Evolutionary conservation across 2,113 vertebrate species (phyloP).

Genomic region (Halichoerus grypus): DNA sequence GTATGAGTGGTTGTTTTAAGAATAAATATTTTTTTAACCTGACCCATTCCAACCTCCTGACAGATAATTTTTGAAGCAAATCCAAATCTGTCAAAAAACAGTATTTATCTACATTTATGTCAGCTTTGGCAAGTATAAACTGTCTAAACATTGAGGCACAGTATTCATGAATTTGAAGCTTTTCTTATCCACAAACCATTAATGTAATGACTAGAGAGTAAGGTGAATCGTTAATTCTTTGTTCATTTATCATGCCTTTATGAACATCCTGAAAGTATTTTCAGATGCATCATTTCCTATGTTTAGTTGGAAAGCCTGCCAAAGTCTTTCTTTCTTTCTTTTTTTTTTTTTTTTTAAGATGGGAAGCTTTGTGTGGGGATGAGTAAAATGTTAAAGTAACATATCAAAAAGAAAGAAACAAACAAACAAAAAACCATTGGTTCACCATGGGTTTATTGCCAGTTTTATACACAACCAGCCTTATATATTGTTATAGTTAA

Average conservation of each 20-base stretch:
- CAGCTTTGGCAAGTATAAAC: constrained; percentile 48
- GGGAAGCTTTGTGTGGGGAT: not conserved
- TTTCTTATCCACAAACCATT: constrained; percentile 52
- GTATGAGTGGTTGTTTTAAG: constrained; percentile 62
- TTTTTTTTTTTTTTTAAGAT: not conserved
- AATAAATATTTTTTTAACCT: constrained; percentile 62
- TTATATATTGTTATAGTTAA: not conserved
- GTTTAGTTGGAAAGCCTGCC: not conserved
- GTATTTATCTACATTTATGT: constrained; percentile 63
- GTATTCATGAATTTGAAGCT: constrained; percentile 27
- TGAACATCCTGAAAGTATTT: constrained; percentile 46
- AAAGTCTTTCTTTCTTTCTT: not conserved
- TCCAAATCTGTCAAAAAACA: constrained; percentile 51
- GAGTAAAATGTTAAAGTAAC: constrained; percentile 50
- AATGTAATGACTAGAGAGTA: constrained; percentile 55
- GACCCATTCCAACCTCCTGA: constrained; percentile 57
- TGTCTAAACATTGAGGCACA: constrained; percentile 67
- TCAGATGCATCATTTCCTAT: not conserved
- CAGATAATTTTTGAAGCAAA: constrained; percentile 72
- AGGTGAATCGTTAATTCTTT: constrained; percentile 61
- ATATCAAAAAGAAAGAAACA: not conserved
- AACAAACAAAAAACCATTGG: not conserved
- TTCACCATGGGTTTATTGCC: not conserved
- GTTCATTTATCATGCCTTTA: not conserved
- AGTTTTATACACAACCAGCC: not conserved